Percentiles rank a stretch among this genome's conserved stretches.
Evolutionary conservation across 2,113 vertebrate species (phyloP).

Genomic region (Plecotus auritus): DNA sequence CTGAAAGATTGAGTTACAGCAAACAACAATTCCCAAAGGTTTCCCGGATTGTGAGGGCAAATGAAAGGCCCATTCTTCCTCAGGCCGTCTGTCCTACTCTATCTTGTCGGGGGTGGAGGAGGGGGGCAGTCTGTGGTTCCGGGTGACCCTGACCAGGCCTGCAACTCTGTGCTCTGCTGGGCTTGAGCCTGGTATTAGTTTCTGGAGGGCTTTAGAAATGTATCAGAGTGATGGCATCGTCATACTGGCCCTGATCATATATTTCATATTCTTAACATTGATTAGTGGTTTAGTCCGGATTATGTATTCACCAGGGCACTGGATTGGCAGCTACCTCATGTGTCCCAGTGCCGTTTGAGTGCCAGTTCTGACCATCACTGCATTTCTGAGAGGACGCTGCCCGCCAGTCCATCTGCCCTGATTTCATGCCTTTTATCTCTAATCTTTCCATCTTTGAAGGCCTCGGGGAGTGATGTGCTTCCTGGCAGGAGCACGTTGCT

Average conservation of each 20-base stretch:
- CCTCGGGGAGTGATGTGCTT: background rate
- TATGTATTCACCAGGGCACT: fast-evolving
- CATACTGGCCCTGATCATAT: background rate
- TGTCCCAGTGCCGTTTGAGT: background rate
- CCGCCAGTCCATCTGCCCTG: background rate
- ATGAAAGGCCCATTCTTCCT: constrained; percentile 69
- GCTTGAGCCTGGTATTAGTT: background rate
- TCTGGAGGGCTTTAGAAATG: background rate
- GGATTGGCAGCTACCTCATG: background rate
- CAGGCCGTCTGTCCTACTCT: constrained; percentile 27
- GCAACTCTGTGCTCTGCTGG: background rate
- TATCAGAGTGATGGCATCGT: background rate
- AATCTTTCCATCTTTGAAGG: constrained; percentile 35
- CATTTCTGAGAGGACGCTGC: background rate
- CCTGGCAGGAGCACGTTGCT: background rate
- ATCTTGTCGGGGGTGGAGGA: background rate
- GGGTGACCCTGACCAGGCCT: background rate
- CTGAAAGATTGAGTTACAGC: constrained; percentile 56
- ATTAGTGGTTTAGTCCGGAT: background rate
- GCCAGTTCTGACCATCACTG: background rate
- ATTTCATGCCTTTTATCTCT: constrained; percentile 16
- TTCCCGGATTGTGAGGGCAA: constrained; percentile 30
- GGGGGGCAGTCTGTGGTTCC: background rate
- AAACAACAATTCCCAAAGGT: constrained; percentile 68
- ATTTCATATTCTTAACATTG: background rate